Percentiles rank a stretch among this genome's conserved stretches.
phyloP scores from a whole-genome alignment of 2,888 invertebrate genomes.

The Microctonus aethiopoides region DNA sequence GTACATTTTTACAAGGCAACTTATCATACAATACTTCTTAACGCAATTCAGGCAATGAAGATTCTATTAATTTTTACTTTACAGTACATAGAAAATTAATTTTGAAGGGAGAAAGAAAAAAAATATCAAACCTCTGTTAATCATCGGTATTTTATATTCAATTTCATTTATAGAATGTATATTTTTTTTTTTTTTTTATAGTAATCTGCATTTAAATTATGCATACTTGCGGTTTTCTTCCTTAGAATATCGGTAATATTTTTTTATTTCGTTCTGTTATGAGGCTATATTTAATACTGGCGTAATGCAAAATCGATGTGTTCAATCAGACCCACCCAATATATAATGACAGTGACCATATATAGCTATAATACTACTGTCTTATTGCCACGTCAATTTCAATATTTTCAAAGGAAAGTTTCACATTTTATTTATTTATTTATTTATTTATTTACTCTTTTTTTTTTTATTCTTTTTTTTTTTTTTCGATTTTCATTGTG shows the following conservation, averaged over 20 bases:
- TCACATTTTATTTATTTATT: not conserved
- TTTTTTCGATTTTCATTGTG: not conserved
- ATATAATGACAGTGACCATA: conserved; percentile 18
- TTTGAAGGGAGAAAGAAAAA: conserved; percentile 4
- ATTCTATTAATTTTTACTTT: conserved; percentile 27
- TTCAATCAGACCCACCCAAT: conserved; percentile 22
- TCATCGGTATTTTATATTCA: not conserved
- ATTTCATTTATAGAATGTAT: not conserved
- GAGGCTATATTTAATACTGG: conserved; percentile 41
- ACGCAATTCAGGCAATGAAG: conserved; percentile 50
- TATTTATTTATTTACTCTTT: not conserved
- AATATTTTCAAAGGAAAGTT: not conserved
- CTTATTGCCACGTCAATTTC: not conserved
- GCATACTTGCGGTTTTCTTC: not conserved
- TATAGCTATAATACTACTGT: not conserved
- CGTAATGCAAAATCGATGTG: conserved; percentile 33
- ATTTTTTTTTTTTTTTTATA: not conserved
- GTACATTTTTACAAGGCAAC: conserved; percentile 62
- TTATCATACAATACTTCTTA: conserved; percentile 57
- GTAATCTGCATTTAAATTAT: not conserved
- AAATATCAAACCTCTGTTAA: not conserved
- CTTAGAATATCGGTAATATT: not conserved
- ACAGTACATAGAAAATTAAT: conserved; percentile 13
- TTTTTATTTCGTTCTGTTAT: conserved; percentile 14
- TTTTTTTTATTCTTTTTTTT: not conserved